Conservation (phyloP, 2,113 vertebrate species). For the Cygnus atratus region DNA sequence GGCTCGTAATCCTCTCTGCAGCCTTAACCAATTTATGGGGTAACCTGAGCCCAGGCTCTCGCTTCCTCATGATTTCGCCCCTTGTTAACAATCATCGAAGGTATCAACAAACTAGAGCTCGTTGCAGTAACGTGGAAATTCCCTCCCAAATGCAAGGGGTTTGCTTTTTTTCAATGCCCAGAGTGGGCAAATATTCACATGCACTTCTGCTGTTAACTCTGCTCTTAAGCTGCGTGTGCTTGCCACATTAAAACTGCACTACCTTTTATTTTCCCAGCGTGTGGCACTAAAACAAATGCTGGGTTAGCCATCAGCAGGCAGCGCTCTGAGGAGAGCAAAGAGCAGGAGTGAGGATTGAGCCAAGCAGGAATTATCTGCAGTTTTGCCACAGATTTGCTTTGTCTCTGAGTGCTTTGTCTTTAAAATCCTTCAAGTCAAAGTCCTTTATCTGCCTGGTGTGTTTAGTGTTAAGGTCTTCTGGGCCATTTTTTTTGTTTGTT, state of each 20-base stretch:
- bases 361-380: background rate
- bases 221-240: background rate
- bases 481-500: background rate
- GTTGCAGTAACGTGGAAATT: background rate
- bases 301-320: background rate
- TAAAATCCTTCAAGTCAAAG: background rate
- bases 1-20: constrained; percentile 70
- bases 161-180: background rate
- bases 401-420: background rate
- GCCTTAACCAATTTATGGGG: constrained; percentile 71
- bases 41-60: constrained; percentile 73
- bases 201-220: background rate
- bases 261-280: background rate
- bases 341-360: background rate
- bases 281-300: background rate
- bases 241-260: background rate
- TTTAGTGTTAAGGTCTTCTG: background rate
- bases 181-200: background rate
- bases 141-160: background rate
- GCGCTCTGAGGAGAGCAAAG: background rate
- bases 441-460: background rate
- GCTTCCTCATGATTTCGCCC: constrained; percentile 29
- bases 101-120: constrained; percentile 8
- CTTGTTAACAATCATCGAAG: constrained; percentile 57
- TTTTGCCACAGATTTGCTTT: background rate